These are phyloP conservation scores for Euura saliciscinereae DNA, from an alignment of 1,140 invertebrate species.

Conservation along the genomic window DNA sequence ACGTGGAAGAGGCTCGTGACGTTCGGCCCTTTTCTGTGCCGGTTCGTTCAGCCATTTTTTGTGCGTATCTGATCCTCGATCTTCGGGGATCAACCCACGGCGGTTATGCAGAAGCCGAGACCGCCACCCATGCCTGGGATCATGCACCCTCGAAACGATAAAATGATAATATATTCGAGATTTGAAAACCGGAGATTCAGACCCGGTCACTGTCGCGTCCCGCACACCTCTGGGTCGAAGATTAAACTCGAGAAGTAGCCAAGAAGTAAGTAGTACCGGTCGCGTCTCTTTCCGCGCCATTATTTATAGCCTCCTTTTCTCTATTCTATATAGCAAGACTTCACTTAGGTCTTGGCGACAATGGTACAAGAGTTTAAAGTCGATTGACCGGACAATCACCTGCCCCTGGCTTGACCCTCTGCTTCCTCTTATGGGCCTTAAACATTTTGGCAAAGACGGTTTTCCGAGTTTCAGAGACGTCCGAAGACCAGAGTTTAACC, in stretches of 20 bases:
- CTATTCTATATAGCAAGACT: background rate
- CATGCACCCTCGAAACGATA: background rate
- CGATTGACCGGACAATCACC: background rate
- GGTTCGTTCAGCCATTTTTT: background rate
- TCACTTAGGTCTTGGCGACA: background rate
- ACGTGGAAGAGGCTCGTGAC: slow-evolving; percentile 67
- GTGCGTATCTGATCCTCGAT: background rate
- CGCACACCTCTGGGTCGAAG: background rate
- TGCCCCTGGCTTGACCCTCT: background rate
- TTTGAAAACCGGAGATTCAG: background rate
- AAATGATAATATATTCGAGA: too few species aligned
- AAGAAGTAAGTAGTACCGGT: background rate
- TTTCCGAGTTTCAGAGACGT: too few species aligned
- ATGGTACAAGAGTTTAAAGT: background rate
- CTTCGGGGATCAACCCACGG: background rate
- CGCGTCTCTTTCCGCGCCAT: background rate
- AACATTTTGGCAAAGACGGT: too few species aligned
- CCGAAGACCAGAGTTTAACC: too few species aligned
- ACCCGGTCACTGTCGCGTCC: background rate
- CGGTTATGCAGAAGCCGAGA: background rate
- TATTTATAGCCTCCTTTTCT: background rate
- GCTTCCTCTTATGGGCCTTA: too few species aligned
- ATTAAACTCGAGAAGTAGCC: background rate
- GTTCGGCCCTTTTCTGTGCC: slow-evolving; percentile 19
- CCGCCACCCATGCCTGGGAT: background rate